phyloP scores from a whole-genome alignment of 2,888 invertebrate genomes.

The Boloria selene region DNA sequence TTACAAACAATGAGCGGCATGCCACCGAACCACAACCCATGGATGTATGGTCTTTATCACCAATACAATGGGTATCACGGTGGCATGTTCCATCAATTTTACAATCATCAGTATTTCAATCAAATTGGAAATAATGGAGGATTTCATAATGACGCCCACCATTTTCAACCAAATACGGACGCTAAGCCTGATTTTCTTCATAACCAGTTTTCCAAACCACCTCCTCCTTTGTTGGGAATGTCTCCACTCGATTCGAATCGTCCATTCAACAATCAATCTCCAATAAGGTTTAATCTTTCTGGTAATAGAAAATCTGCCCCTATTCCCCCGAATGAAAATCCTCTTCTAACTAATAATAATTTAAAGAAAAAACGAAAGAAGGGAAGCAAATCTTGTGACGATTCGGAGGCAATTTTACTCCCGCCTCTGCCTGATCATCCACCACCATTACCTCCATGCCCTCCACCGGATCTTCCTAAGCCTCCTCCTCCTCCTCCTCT shows the following conservation, averaged over 20 bases:
- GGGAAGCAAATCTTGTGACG: slow-evolving; percentile 82
- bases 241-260: slow-evolving; percentile 71
- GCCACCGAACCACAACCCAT: slow-evolving; percentile 69
- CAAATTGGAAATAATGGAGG: slow-evolving; percentile 61
- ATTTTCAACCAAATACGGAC: slow-evolving; percentile 64
- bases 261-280: slow-evolving; percentile 71
- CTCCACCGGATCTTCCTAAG: slow-evolving; percentile 72
- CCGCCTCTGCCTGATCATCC: slow-evolving; percentile 83
- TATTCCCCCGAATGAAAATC: slow-evolving; percentile 68
- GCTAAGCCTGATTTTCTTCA: slow-evolving; percentile 55
- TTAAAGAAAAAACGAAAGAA: slow-evolving; percentile 90
- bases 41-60: slow-evolving; percentile 72
- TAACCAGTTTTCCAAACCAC: slow-evolving; percentile 64
- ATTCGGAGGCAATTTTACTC: slow-evolving; percentile 50
- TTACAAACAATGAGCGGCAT: slow-evolving; percentile 73
- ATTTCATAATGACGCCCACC: slow-evolving; percentile 54
- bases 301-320: slow-evolving; percentile 67
- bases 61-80: slow-evolving; percentile 70
- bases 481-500: slow-evolving; percentile 61
- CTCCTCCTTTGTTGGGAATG: slow-evolving; percentile 72
- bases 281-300: slow-evolving; percentile 76
- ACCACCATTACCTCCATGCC: slow-evolving; percentile 77
- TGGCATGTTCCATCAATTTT: slow-evolving; percentile 76
- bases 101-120: slow-evolving; percentile 74
- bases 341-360: slow-evolving; percentile 68